These are phyloP conservation scores for Melipona beecheii DNA, from an alignment of 2,888 invertebrate species.

Conservation along the genomic window DNA sequence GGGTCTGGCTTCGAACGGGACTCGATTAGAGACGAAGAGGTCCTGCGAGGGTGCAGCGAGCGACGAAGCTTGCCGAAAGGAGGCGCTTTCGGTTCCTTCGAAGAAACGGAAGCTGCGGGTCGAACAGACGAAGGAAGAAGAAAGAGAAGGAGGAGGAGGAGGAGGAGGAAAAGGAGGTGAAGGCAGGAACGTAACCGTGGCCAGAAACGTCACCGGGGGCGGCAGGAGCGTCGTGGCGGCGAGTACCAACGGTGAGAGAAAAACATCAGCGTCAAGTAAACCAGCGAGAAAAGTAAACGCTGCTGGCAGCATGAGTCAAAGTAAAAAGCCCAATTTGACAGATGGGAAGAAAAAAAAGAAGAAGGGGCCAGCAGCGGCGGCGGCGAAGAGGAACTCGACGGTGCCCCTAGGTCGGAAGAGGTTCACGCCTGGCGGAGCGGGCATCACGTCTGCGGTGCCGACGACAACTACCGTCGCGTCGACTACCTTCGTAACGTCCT, in stretches of 20 bases:
- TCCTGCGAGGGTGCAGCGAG: conserved; percentile 78
- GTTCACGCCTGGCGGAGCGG: conserved; percentile 61
- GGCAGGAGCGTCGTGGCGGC: conserved; percentile 16
- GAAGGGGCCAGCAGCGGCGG: conserved; percentile 58
- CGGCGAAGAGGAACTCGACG: conserved; percentile 56
- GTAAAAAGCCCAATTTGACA: conserved; percentile 75
- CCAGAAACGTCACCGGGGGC: conserved; percentile 21
- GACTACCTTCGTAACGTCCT: conserved; percentile 54
- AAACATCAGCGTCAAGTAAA: conserved; percentile 61
- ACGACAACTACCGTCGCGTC: conserved; percentile 53
- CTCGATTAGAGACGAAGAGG: conserved; percentile 73
- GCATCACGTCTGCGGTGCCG: conserved; percentile 62
- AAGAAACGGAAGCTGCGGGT: conserved; percentile 84
- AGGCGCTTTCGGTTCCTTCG: conserved; percentile 75
- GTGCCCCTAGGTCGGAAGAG: conserved; percentile 65
- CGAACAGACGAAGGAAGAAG: conserved; percentile 71
- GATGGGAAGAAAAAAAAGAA: conserved; percentile 73
- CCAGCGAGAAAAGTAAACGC: conserved; percentile 67
- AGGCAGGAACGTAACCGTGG: conserved; percentile 38
- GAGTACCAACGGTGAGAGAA: conserved; percentile 70
- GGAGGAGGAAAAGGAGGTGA: not conserved
- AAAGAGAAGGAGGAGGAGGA: not conserved
- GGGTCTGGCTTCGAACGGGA: conserved; percentile 32
- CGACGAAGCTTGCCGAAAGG: conserved; percentile 77
- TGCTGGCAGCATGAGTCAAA: conserved; percentile 68